A percentile compares a stretch with the other conserved stretches of the same genome.
Evolutionary conservation across 2,113 vertebrate genomes (phyloP).

Genomic region (Amblyornis subalaris): DNA sequence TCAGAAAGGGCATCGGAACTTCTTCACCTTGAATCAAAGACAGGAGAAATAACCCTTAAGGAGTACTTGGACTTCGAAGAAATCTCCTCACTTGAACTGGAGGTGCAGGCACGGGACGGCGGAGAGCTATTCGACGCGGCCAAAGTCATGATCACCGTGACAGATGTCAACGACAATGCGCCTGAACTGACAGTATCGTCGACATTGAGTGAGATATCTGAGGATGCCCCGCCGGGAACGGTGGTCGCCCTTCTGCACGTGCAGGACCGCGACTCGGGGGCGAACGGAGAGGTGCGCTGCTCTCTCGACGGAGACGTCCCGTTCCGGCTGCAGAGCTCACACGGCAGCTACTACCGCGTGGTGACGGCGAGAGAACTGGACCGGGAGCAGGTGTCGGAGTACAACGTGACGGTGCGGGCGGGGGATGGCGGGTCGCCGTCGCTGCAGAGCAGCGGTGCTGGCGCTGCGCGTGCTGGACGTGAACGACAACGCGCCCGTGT

Average conservation of each 20-base stretch:
- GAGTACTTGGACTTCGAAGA: not conserved
- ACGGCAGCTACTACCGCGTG: rapidly evolving
- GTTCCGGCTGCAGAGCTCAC: not conserved
- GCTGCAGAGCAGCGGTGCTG: not conserved
- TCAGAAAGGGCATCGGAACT: not conserved
- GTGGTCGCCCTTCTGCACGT: not conserved
- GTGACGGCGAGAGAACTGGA: slow-evolving; percentile 31
- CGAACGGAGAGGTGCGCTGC: not conserved
- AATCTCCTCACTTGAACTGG: rapidly evolving
- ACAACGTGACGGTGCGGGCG: slow-evolving; percentile 56
- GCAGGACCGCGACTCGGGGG: rapidly evolving
- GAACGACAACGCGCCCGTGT: too few species aligned
- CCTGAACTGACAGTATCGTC: not conserved
- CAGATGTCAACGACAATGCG: slow-evolving; percentile 51
- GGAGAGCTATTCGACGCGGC: rapidly evolving
- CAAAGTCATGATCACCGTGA: rapidly evolving
- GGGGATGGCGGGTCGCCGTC: slow-evolving; percentile 14
- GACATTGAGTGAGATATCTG: not conserved
- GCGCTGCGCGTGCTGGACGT: too few species aligned
- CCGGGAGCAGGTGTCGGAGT: slow-evolving; percentile 40
- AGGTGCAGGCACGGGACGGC: not conserved
- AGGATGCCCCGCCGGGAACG: slow-evolving; percentile 28
- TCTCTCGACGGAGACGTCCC: rapidly evolving
- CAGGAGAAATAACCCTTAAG: not conserved
- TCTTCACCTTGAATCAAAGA: not conserved